These are phyloP conservation scores for Hemaris fuciformis DNA, from an alignment of 2,888 invertebrate species.

Conservation along the genomic window DNA sequence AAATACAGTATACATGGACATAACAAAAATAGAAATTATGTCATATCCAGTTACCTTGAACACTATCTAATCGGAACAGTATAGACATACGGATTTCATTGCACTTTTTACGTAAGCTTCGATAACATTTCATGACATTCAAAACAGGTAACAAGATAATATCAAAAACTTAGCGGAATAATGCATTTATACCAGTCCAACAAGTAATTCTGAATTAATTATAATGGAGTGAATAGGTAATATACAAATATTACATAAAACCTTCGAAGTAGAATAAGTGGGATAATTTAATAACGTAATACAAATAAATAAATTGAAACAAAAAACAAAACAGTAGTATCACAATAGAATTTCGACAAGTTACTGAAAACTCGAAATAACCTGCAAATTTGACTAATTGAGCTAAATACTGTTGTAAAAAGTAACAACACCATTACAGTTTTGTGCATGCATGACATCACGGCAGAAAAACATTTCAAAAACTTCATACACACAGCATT, in stretches of 20 bases:
- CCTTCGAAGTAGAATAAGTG: too few species aligned
- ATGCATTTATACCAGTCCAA: not conserved
- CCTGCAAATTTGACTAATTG: not conserved
- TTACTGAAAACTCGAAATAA: not conserved
- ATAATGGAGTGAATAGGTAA: too few species aligned
- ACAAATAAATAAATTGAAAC: too few species aligned
- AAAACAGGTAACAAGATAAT: not conserved
- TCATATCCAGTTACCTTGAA: not conserved
- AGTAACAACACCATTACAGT: not conserved
- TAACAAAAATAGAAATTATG: not conserved
- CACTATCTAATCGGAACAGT: not conserved
- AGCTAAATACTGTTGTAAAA: not conserved
- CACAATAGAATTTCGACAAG: not conserved
- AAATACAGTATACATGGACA: too few species aligned
- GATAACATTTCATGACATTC: not conserved
- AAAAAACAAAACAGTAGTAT: not conserved
- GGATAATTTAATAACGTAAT: too few species aligned
- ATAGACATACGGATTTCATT: not conserved
- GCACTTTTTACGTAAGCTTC: conserved; percentile 4
- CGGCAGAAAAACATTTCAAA: not conserved
- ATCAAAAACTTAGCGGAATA: not conserved
- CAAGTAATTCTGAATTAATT: too few species aligned
- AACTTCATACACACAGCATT: not conserved
- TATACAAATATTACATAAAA: too few species aligned
- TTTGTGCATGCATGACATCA: not conserved